Percentiles rank a stretch among this genome's conserved stretches.
These are phyloP conservation scores for Tetrapedia diversipes DNA, from an alignment of 2,888 invertebrate genomes.

Conservation along the genomic window DNA sequence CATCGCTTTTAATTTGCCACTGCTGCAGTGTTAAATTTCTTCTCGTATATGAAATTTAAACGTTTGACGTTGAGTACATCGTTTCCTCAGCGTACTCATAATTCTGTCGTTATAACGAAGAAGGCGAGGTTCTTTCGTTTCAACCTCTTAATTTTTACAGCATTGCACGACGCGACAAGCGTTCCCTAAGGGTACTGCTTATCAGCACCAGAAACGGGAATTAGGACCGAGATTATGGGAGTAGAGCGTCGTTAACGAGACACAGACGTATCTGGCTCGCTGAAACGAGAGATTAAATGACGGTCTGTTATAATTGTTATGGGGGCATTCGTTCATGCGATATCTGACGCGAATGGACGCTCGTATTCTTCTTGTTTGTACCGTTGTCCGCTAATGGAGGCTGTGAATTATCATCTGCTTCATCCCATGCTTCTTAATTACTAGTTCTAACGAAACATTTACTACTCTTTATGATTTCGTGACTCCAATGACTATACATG, in stretches of 20 bases:
- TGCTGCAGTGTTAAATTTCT: no score
- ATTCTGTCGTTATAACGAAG: no score
- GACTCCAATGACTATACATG: no score
- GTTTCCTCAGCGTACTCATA: no score
- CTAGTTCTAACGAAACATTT: not conserved
- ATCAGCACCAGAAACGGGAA: slow-evolving; percentile 48
- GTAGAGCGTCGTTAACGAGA: slow-evolving; percentile 46
- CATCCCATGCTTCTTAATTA: not conserved
- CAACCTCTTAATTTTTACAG: not conserved
- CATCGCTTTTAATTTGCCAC: no score
- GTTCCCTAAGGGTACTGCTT: slow-evolving; percentile 42
- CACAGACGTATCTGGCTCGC: slow-evolving; percentile 39
- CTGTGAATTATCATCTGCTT: not conserved
- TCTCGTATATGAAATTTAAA: no score
- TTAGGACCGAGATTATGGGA: slow-evolving; percentile 29
- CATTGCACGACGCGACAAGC: slow-evolving; percentile 1
- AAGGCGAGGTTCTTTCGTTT: not conserved
- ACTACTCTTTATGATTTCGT: no score
- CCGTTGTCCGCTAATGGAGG: slow-evolving; percentile 4
- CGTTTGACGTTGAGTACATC: no score
- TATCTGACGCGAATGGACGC: not conserved
- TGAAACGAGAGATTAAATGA: slow-evolving; percentile 73
- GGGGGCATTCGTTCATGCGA: slow-evolving; percentile 27
- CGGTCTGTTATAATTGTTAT: slow-evolving; percentile 75
- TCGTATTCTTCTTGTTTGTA: not conserved